These are phyloP conservation scores for Troides aeacus DNA, from an alignment of 2,888 invertebrate genomes.

Conservation along the genomic window DNA sequence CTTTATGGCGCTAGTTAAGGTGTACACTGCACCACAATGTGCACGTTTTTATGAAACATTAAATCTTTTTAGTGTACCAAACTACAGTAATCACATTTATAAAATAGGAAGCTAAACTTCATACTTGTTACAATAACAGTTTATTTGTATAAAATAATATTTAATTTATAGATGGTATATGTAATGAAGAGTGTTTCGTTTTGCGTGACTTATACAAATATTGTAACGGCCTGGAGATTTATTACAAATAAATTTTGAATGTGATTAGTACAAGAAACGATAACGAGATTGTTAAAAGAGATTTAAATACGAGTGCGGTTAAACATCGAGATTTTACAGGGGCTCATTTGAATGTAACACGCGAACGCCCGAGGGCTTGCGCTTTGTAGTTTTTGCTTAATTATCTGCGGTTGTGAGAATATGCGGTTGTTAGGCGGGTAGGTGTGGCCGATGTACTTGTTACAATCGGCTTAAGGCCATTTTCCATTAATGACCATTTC, in stretches of 20 bases:
- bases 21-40: too few relatives aligned
- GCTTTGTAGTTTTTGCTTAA: constrained; percentile 76
- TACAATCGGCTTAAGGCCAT: constrained; percentile 74
- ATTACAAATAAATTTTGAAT: neutral
- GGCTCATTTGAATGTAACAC: constrained; percentile 73
- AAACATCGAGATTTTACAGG: constrained; percentile 49
- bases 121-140: too few relatives aligned
- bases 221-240: neutral
- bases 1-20: too few relatives aligned
- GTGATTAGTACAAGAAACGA: neutral
- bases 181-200: neutral
- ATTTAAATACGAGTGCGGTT: constrained; percentile 46
- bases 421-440: constrained; percentile 32
- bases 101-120: too few relatives aligned
- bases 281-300: constrained; percentile 23
- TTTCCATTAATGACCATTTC: constrained; percentile 29
- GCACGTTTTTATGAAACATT: too few relatives aligned
- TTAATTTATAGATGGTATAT: neutral
- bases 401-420: constrained; percentile 66
- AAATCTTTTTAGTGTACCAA: too few relatives aligned
- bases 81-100: too few relatives aligned
- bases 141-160: too few relatives aligned
- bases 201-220: neutral
- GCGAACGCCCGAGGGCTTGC: constrained; percentile 52
- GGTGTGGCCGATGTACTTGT: constrained; percentile 49